Evolutionary conservation across 1,140 invertebrate species (phyloP), one percentile per base, ranked within the genome.

Genomic region (Megalonaias nervosa): DNA sequence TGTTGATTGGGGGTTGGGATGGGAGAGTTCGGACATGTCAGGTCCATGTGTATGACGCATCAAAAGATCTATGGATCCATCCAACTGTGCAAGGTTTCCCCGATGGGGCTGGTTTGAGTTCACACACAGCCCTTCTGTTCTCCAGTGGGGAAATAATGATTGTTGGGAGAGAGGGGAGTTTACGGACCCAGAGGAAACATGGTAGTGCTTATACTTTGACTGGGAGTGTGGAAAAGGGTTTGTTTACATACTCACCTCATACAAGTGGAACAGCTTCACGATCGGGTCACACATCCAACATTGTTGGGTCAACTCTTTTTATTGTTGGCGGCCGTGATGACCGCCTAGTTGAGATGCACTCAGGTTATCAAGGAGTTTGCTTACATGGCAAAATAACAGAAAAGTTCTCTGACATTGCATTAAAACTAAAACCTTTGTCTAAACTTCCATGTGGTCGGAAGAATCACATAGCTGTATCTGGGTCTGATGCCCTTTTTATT

Each of bases 1-100:
- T 88, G 61, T 61, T 89, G n/a, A 88, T 90, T 67, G 89, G 89
- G 69, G 89, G 89, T 16, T 90, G 89, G 89, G 78, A 88, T 79
- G 89, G 89, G 2, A 84, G 83, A 69, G 31, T 60, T 17, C 70
- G 89, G 19, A 74, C 67, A 12, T 71, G 69, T 38, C 59, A 66
- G 58, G 61, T 87, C 11, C 74, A 80, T 74, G 80, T 81, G 11
- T 90, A 82, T 78, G 88, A 90, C 78, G 77, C 80, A 17, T 74
- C 79, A 21, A 77, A 84, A 61, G 67, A 83, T 12, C 62, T 65
- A 1, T 90, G 89, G 89, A 21, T 76, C 6, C 15, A 61, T 14
- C 59, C 81, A 21, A 77, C 71, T 14, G 70, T 68, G 15, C 67
- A 65, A 57, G 89, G 89, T 4, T 90, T 89, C 77, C 87, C 87